Evolutionary conservation across 2,888 invertebrate genomes (phyloP), one percentile per base, ranked within the genome.

Genomic region (Epirrita christyi): DNA sequence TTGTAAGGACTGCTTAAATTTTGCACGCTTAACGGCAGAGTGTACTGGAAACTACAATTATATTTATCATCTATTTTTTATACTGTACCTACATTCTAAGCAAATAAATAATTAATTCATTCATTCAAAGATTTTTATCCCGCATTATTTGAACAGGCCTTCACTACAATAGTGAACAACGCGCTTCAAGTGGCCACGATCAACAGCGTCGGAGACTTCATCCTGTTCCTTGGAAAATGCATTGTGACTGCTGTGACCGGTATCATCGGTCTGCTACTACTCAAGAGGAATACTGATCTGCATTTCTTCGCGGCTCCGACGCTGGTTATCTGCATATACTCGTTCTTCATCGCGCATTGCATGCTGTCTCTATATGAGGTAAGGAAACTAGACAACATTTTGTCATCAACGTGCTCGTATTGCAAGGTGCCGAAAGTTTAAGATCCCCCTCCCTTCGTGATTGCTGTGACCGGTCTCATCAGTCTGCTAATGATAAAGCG

Each of bases 281-380:
- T 98, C 73, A 95, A 96, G 74, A 93, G 95, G 62, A 94, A 96
- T 81, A 81, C 94, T 0, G 94, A 95, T 55, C 84, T 98, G 38
- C 95, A 96, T 71, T 97, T 97, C 85, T 97, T 95, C 77, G 96
- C 97, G 44, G 95, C 96, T 10, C 98, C 98, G 0, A 96, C 98
- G 1, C 93, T 98, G 49, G 91, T 98, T 28, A 95, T 96, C 21
- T 96, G 96, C 73, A 86, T 98, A 44, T 98, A 96, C 83, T 94
- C 98, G 0, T 98, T 97, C 85, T 97, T 98, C 78, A 96, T 98
- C 64, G 97, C 98, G 6, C 98, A 98, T 79, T 97, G 97, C 82
- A 96, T 98, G 61, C 93, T 98, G 52, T 98, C 98, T 6, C 93
- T 98, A 3, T 98, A 98, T 77, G 98, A 98, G 95, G 98, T 98